phyloP scores from a whole-genome alignment of 92 coral and sea anemone species.

The Anthopleura xanthogrammica region DNA sequence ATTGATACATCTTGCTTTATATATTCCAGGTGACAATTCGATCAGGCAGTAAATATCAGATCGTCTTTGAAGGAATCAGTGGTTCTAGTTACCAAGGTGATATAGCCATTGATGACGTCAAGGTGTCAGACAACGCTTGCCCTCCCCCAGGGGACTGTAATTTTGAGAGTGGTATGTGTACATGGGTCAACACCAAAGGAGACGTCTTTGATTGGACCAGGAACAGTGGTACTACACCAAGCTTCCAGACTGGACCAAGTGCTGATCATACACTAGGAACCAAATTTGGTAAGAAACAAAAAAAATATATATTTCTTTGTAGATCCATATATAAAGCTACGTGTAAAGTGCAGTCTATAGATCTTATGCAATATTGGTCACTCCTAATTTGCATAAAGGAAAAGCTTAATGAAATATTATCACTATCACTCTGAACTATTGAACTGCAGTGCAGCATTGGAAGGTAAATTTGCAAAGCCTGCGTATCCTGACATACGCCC shows the following conservation, averaged over 20 bases:
- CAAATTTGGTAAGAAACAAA: slow-evolving; percentile 50
- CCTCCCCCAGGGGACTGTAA: slow-evolving; percentile 93
- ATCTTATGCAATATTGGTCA: too few species aligned
- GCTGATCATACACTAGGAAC: slow-evolving; percentile 83
- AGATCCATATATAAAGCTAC: too few species aligned
- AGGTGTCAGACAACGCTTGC: slow-evolving; percentile 72
- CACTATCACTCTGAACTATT: too few species aligned
- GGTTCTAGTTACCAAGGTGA: slow-evolving; percentile 80
- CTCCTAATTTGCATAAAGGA: too few species aligned
- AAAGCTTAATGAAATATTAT: too few species aligned
- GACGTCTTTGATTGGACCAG: slow-evolving; percentile 94
- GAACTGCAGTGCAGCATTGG: too few species aligned
- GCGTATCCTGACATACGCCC: too few species aligned
- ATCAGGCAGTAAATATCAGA: slow-evolving; percentile 48
- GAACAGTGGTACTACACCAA: slow-evolving; percentile 69
- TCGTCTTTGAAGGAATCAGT: slow-evolving; percentile 74
- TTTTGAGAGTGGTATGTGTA: slow-evolving; percentile 85
- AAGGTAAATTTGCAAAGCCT: too few species aligned
- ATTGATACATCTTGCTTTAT: background rate
- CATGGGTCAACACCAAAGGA: slow-evolving; percentile 79
- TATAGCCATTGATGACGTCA: slow-evolving; percentile 87
- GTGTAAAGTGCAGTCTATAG: too few species aligned
- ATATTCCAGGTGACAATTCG: slow-evolving; percentile 57
- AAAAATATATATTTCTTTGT: too few species aligned
- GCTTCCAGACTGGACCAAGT: slow-evolving; percentile 75